Evolutionary conservation across 2,113 vertebrate species (phyloP), one percentile per base, ranked within the genome.

Genomic region (Neoarius graeffei): DNA sequence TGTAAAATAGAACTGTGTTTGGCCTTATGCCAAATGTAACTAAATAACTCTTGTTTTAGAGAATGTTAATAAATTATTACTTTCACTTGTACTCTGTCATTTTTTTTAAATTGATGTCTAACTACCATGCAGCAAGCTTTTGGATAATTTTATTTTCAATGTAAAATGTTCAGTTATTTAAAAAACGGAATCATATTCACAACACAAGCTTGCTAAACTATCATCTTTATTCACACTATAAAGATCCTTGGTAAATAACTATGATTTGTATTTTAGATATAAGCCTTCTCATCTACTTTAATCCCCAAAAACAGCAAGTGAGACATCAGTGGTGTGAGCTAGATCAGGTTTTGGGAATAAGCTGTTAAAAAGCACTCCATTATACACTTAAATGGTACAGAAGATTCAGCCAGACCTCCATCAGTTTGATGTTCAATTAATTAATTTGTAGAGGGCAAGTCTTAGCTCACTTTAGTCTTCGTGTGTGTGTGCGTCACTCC

Each of bases 381-480:
- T 94, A 94, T 92, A 90, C 89, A 42, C 93, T 93, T 93, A 95
- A 95, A 95, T 94, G 94, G 92, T 92, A 93, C 94, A 93, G 93
- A 93, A 93, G 93, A 95, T 94, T 93, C 89, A 86, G 81, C 89
- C 92, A 89, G 90, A 91, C 92, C 89, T 85, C 89, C 92, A 86
- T 92, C 87, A 87, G 87, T 90, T 91, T 85, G 89, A 91, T 89
- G 80, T 85, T 91, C 89, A 93, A 93, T 94, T 94, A 94, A 95
- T 95, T 93, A 91, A 88, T 89, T 91, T 85, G 84, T 90, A 90
- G 90, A 87, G 88, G 90, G 89, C 91, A 91, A 85, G 88, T 84
- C 90, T 91, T 91, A 89, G 88, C 76, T 87, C 48, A 82, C 89
- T 81, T 64, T 79, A 83, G 54, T 89, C 52, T 80, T 27, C 42